Evolutionary conservation across 2,113 vertebrate species (phyloP).

Genomic region (Rostratula benghalensis): DNA sequence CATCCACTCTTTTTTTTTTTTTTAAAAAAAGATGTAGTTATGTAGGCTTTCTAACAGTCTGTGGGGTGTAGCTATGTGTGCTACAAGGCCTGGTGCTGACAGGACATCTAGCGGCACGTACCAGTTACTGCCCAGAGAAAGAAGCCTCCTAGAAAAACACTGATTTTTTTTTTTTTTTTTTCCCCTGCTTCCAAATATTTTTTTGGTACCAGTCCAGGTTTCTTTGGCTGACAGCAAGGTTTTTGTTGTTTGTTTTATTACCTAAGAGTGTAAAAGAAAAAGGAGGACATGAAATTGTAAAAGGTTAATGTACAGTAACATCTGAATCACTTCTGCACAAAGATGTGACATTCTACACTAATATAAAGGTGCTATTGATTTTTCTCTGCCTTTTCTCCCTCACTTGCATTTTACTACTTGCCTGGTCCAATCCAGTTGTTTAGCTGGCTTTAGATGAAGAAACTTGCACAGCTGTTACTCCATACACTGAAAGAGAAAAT

Average conservation of each 20-base stretch:
- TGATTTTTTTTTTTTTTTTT: not conserved
- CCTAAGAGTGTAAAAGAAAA: not conserved
- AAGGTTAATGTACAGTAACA: not conserved
- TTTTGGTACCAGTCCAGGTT: not conserved
- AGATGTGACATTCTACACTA: not conserved
- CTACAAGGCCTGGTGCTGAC: not conserved
- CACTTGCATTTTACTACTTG: not conserved
- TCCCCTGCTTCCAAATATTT: not conserved
- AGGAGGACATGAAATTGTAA: not conserved
- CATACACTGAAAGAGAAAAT: not conserved
- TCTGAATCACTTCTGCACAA: not conserved
- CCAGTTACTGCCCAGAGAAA: not conserved
- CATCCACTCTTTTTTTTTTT: not conserved
- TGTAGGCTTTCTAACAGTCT: accelerated
- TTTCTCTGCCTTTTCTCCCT: not conserved
- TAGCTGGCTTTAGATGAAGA: not conserved
- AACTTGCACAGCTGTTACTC: not conserved
- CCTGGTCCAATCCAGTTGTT: not conserved
- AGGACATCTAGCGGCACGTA: constrained; percentile 47
- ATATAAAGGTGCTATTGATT: not conserved
- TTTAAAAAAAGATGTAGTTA: no score
- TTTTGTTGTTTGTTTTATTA: not conserved
- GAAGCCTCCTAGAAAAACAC: not conserved
- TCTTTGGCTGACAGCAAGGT: not conserved
- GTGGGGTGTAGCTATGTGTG: accelerated